phyloP scores from a whole-genome alignment of 64 coral and sea anemone genomes.

The Porites australiensis region DNA sequence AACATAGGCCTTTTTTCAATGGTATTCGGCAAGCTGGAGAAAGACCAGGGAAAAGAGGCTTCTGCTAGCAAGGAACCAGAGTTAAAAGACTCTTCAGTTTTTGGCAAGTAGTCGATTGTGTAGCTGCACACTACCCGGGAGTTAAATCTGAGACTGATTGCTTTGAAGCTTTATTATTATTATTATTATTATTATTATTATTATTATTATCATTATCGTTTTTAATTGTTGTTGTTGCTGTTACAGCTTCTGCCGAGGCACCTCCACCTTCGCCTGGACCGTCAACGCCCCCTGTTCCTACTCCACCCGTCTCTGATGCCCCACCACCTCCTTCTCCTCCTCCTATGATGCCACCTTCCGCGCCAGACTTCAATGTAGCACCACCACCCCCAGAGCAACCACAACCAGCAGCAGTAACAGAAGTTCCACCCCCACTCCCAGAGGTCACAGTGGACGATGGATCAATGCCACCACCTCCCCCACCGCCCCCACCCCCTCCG shows the following conservation, averaged over 20 bases:
- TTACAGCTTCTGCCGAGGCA: neutral
- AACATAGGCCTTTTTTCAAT: too few species aligned
- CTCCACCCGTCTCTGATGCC: neutral
- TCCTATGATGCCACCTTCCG: neutral
- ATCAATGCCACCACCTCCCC: conserved; percentile 7
- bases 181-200: too few species aligned
- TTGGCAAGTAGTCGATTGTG: too few species aligned
- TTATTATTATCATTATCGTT: too few species aligned
- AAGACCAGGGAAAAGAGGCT: too few species aligned
- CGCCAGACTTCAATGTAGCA: neutral
- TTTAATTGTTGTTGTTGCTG: neutral
- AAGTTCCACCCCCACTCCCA: neutral
- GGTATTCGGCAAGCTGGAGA: too few species aligned
- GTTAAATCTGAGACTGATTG: too few species aligned
- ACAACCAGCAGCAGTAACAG: neutral
- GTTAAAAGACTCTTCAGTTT: too few species aligned
- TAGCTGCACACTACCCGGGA: too few species aligned
- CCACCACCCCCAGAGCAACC: neutral
- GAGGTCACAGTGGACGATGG: neutral
- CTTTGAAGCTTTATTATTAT: too few species aligned
- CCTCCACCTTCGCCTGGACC: conserved; percentile 10
- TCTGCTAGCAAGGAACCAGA: too few species aligned
- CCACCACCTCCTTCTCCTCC: neutral
- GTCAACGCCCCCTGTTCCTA: neutral
- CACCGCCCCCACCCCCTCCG: neutral